These are phyloP conservation scores for Polypedilum pembai DNA, from an alignment of 1,140 invertebrate species.

Conservation along the genomic window DNA sequence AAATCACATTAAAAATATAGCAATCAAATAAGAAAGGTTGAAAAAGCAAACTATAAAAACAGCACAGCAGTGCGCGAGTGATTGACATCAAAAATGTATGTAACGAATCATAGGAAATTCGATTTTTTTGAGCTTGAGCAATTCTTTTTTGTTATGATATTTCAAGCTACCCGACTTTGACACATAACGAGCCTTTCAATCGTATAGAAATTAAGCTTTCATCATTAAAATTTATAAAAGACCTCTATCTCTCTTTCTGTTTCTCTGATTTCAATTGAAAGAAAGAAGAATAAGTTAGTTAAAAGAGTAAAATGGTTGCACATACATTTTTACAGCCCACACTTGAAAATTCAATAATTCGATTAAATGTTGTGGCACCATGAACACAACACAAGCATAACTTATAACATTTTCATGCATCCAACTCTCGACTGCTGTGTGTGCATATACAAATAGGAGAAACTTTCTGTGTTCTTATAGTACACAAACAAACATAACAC, in stretches of 20 bases:
- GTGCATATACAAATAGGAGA: not conserved
- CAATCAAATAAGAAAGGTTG: too few relatives aligned
- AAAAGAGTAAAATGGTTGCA: not conserved
- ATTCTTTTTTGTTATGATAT: too few relatives aligned
- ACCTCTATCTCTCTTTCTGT: too few relatives aligned
- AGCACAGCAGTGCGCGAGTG: too few relatives aligned
- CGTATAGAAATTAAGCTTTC: not conserved
- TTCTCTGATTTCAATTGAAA: not conserved
- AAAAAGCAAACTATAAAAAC: too few relatives aligned
- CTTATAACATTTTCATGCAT: not conserved
- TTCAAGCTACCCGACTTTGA: too few relatives aligned
- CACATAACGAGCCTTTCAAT: too few relatives aligned
- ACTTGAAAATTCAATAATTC: constrained; percentile 4
- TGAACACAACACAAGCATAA: not conserved
- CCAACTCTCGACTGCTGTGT: not conserved
- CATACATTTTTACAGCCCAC: not conserved
- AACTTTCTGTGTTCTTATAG: not conserved
- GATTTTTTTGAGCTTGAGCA: too few relatives aligned
- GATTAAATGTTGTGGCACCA: constrained; percentile 8
- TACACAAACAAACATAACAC: not conserved
- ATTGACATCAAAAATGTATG: too few relatives aligned
- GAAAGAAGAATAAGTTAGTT: not conserved
- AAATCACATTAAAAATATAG: too few relatives aligned
- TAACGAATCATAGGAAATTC: too few relatives aligned
- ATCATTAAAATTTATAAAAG: not conserved